Conservation (phyloP, 2,888 invertebrate species). For the Pammene fasciana region DNA sequence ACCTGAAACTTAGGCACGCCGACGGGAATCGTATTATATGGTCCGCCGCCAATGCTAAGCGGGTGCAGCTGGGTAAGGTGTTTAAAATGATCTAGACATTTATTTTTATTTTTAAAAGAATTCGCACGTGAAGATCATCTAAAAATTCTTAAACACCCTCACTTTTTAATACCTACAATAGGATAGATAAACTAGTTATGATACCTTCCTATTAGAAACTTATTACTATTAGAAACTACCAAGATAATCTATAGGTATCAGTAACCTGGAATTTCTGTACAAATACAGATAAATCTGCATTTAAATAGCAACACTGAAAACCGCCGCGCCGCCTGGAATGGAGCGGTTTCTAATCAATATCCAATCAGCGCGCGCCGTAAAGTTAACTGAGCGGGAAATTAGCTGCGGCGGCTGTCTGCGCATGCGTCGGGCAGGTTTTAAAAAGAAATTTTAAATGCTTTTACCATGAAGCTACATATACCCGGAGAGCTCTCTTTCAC, state of each 20-base stretch:
- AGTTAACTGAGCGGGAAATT: constrained; percentile 83
- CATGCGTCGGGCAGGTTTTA: constrained; percentile 21
- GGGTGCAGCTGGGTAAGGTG: too few species aligned
- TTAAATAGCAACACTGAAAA: constrained; percentile 48
- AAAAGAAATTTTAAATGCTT: constrained; percentile 11
- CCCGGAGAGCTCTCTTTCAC: background rate
- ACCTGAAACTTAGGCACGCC: too few species aligned
- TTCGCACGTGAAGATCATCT: too few species aligned
- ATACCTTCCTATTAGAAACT: too few species aligned
- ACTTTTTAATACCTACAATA: background rate
- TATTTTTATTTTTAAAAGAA: too few species aligned
- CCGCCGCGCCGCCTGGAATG: constrained; percentile 72
- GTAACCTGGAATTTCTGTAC: background rate
- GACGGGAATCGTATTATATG: too few species aligned
- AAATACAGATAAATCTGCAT: background rate
- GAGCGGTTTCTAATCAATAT: constrained; percentile 81
- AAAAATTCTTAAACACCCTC: too few species aligned
- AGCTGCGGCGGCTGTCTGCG: constrained; percentile 59
- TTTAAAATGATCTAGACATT: too few species aligned
- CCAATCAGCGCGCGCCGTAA: constrained; percentile 78
- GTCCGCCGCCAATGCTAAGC: too few species aligned
- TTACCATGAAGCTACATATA: background rate
- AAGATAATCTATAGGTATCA: too few species aligned
- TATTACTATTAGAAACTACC: too few species aligned
- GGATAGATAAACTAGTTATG: too few species aligned